A percentile compares a stretch with the other conserved stretches of the same genome.
These are phyloP conservation scores for Echinarachnius parma DNA, from an alignment of 53 echinoderm and acorn worm species.

Conservation along the genomic window DNA sequence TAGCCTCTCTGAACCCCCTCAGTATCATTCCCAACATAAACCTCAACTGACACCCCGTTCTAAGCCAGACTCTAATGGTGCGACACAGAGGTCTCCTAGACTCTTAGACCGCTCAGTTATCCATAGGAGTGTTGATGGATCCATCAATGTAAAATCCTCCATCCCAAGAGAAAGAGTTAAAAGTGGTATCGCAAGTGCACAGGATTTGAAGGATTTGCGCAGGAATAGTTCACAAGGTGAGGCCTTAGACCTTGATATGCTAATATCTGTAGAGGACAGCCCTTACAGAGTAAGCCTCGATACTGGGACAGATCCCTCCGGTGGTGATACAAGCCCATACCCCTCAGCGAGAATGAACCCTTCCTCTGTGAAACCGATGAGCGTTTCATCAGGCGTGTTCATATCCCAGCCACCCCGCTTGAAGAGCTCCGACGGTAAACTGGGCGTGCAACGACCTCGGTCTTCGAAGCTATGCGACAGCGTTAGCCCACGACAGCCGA, in stretches of 20 bases:
- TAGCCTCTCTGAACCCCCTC: too few relatives aligned
- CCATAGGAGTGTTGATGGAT: constrained; percentile 25
- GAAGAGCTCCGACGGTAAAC: not conserved
- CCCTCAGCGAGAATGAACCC: constrained; percentile 20
- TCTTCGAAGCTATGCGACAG: not conserved
- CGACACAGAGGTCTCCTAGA: constrained; percentile 21
- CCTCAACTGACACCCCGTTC: constrained; percentile 12
- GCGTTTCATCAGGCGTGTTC: not conserved
- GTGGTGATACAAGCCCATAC: constrained; percentile 2
- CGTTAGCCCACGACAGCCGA: not conserved
- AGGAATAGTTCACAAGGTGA: not conserved
- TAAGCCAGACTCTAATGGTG: constrained; percentile 13
- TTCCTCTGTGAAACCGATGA: not conserved
- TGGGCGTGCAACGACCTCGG: not conserved
- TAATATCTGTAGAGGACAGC: constrained; percentile 6
- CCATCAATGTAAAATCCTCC: not conserved
- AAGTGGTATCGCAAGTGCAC: constrained; percentile 28
- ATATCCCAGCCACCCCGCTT: not conserved
- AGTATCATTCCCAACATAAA: not conserved
- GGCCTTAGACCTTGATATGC: constrained; percentile 7
- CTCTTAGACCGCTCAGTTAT: constrained; percentile 31
- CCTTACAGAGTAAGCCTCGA: constrained; percentile 1
- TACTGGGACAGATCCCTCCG: constrained; percentile 1
- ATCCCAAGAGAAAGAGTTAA: constrained; percentile 22
- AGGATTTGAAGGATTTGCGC: constrained; percentile 31